phyloP scores from a whole-genome alignment of 2,888 invertebrate species.

The Eupsilia transversa region DNA sequence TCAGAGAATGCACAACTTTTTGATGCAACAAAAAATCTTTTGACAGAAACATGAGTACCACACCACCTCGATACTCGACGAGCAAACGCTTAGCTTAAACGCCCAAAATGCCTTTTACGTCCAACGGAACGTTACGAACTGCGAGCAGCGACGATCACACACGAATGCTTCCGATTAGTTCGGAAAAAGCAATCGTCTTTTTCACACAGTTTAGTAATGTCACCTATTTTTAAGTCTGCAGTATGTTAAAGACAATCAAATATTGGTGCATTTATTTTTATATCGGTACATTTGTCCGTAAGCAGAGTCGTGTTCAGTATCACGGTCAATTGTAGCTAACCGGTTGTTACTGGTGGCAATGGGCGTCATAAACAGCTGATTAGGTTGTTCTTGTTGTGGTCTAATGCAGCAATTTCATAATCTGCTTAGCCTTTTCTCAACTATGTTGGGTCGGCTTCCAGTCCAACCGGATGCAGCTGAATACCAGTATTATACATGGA shows the following conservation, averaged over 20 bases:
- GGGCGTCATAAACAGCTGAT: neutral
- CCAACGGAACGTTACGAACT: constrained; percentile 1
- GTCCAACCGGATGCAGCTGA: no score
- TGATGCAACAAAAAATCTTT: neutral
- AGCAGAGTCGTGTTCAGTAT: constrained; percentile 5
- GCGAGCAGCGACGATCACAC: neutral
- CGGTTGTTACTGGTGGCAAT: constrained; percentile 10
- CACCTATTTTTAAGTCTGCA: neutral
- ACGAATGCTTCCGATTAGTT: neutral
- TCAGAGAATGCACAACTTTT: neutral
- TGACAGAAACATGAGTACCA: neutral
- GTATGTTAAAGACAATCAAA: neutral
- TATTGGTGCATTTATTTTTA: constrained; percentile 1
- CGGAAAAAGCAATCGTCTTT: neutral
- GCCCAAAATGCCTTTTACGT: constrained; percentile 2
- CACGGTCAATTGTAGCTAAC: constrained; percentile 2
- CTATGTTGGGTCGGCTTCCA: no score
- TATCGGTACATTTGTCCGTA: neutral
- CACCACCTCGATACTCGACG: constrained; percentile 9
- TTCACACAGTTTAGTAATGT: neutral
- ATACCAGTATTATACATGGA: no score
- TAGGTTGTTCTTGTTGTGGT: constrained; percentile 12
- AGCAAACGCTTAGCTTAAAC: constrained; percentile 15
- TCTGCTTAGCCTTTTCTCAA: no score
- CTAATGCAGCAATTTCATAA: neutral